These are phyloP conservation scores for Drosophila trapezifrons DNA, from an alignment of 1,140 invertebrate species.

Conservation along the genomic window DNA sequence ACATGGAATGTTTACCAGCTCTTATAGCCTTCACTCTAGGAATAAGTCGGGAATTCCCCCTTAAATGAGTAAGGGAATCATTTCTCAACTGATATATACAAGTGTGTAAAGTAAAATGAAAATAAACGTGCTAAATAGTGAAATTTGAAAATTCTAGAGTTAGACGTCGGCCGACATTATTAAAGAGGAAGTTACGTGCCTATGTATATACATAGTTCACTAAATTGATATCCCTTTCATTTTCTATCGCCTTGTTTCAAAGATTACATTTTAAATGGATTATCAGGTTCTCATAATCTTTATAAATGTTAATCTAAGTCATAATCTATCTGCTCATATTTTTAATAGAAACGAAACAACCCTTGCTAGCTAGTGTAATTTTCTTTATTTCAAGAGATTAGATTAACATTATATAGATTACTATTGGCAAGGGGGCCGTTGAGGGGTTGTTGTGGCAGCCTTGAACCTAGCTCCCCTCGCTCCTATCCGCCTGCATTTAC, in stretches of 20 bases:
- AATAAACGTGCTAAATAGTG: no score
- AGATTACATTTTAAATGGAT: neutral
- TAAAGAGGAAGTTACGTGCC: neutral
- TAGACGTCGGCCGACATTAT: neutral
- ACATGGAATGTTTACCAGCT: neutral
- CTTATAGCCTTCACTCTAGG: neutral
- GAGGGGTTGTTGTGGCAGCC: slow-evolving; percentile 14
- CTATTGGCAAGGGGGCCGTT: slow-evolving; percentile 10
- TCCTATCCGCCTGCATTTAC: slow-evolving; percentile 3
- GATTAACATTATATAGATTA: slow-evolving; percentile 49
- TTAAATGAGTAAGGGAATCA: no score
- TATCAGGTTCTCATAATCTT: neutral
- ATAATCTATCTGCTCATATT: neutral
- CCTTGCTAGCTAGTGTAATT: slow-evolving; percentile 38
- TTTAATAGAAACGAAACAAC: no score
- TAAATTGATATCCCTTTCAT: slow-evolving; percentile 1
- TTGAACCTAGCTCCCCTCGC: slow-evolving; percentile 27
- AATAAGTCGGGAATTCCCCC: slow-evolving; percentile 1
- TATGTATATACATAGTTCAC: neutral
- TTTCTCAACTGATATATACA: no score
- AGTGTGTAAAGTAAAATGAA: no score
- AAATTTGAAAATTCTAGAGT: no score
- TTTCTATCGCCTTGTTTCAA: slow-evolving; percentile 1
- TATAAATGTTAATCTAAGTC: neutral
- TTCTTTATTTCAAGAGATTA: slow-evolving; percentile 58